Conservation (phyloP, 2,888 invertebrate species). For the Bellardia pandia region DNA sequence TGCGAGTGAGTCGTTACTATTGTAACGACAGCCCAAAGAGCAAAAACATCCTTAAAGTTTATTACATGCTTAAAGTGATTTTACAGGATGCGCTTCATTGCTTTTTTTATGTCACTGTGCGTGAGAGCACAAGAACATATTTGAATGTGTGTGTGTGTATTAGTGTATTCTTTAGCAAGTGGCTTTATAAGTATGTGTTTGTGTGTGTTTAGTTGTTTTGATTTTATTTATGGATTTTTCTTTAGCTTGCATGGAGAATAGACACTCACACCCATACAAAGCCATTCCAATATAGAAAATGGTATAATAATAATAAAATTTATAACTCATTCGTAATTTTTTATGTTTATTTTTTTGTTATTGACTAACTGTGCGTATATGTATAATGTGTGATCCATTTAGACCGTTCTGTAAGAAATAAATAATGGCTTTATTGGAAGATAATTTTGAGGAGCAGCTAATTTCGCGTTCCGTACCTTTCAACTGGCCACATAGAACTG, state of each 20-base stretch:
- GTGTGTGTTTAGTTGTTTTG: conserved; percentile 20
- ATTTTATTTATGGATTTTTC: conserved; percentile 21
- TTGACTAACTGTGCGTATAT: conserved; percentile 56
- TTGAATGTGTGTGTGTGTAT: conserved; percentile 12
- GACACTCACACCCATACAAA: not conserved
- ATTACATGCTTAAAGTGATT: conserved; percentile 83
- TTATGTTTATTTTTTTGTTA: conserved; percentile 44
- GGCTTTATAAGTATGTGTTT: conserved; percentile 9
- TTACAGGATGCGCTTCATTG: conserved; percentile 83
- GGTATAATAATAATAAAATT: conserved; percentile 56
- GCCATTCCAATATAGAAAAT: conserved; percentile 22
- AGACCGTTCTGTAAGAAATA: not conserved
- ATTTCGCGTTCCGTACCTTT: no score
- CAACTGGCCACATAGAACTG: no score
- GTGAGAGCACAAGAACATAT: not conserved
- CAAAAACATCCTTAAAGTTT: conserved; percentile 75
- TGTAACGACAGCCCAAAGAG: conserved; percentile 33
- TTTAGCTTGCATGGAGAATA: conserved; percentile 3
- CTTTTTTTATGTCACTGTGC: conserved; percentile 73
- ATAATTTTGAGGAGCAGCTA: no score
- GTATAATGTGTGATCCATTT: not conserved
- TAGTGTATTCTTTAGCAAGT: conserved; percentile 15
- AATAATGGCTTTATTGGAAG: not conserved
- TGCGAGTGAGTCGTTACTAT: conserved; percentile 24
- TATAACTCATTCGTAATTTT: conserved; percentile 59